Percentiles rank a stretch among this genome's conserved stretches.
phyloP scores from a whole-genome alignment of 2,888 invertebrate genomes.

The Ceratothoa steindachneri region DNA sequence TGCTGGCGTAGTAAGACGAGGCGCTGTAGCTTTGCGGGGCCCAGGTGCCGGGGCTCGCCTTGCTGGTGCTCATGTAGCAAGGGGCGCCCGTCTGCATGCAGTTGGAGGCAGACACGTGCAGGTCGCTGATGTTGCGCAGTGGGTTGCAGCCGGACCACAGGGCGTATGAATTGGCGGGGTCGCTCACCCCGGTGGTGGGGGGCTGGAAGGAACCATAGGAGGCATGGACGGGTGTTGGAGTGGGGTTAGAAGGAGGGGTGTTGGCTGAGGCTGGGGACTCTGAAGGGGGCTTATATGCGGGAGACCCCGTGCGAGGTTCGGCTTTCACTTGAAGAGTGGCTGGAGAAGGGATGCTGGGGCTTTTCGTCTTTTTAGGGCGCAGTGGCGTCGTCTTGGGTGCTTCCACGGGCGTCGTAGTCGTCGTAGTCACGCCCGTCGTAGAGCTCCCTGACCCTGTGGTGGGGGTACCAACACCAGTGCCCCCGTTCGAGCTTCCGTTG shows the following conservation, averaged over 20 bases:
- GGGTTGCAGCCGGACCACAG: conserved; percentile 27
- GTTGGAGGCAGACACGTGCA: conserved; percentile 31
- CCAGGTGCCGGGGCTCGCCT: conserved; percentile 24
- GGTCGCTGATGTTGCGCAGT: conserved; percentile 27
- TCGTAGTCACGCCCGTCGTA: conserved; percentile 23
- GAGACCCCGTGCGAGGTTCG: conserved; percentile 35
- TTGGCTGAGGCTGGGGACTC: conserved; percentile 41
- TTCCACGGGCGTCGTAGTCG: conserved; percentile 29
- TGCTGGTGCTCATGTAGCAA: conserved; percentile 28
- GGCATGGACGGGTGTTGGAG: conserved; percentile 37
- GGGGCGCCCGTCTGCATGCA: conserved; percentile 33
- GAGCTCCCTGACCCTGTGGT: conserved; percentile 11
- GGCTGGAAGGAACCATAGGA: conserved; percentile 29
- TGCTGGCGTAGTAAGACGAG: conserved; percentile 32
- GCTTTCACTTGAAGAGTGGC: conserved; percentile 23
- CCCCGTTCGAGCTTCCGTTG: not conserved
- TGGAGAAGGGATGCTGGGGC: conserved; percentile 28
- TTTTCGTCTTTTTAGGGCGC: conserved; percentile 26
- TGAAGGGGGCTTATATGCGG: conserved; percentile 39
- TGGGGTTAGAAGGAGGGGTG: conserved; percentile 35
- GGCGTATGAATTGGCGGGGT: conserved; percentile 29
- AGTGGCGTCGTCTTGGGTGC: conserved; percentile 12
- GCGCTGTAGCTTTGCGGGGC: conserved; percentile 31
- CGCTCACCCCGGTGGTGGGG: conserved; percentile 17
- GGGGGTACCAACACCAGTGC: not conserved